Base-by-base conservation (phyloP, 2,888 invertebrate species). In the Dicycla oo region DNA sequence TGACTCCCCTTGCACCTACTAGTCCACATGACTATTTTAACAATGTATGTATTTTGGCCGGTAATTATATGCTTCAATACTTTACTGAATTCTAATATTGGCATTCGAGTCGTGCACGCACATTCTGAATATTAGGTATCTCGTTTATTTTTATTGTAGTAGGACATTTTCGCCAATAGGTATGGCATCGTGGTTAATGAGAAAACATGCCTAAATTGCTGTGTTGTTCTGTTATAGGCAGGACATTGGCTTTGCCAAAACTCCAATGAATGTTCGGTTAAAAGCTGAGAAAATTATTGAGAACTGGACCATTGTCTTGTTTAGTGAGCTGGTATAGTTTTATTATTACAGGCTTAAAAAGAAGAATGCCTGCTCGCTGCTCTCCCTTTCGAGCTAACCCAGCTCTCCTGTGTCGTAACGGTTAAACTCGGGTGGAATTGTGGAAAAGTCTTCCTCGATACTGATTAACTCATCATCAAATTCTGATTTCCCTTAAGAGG, bases 21-120 rank as follows among this genome's bases (percentile, higher is more conserved):
- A 1, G 38, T 49, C 23, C 4, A n/a, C n/a, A n/a, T n/a, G n/a
- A n/a, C n/a, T n/a, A n/a, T n/a, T n/a, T n/a, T n/a, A n/a, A n/a
- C n/a, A 51, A 56, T n/a, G 26, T 13, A 26, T 20, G 8, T 15
- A 64, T 60, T 56, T 67, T 63, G 26, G 43, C 20, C 18, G 13
- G 54, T 51, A 63, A 49, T 45, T 47, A 49, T 38, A 47, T 64
- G 49, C 20, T 60, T 40, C 43, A 62, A 76, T 61, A 64, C 34
- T 58, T 64, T 75, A 18, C 45, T 47, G 49, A 54, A 69, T 53
- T 61, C 69, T 60, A 15, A 63, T 61, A 67, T 64, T 26, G 60
- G 51, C 47, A 64, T 47, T 63, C 43, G 2, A 45, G 54, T 63
- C 43, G 2, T 49, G 54, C 51, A 64, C 38, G 54, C 54, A 54